These are phyloP conservation scores for Platichthys stellatus DNA, from an alignment of 2,113 vertebrate genomes.

Conservation along the genomic window DNA sequence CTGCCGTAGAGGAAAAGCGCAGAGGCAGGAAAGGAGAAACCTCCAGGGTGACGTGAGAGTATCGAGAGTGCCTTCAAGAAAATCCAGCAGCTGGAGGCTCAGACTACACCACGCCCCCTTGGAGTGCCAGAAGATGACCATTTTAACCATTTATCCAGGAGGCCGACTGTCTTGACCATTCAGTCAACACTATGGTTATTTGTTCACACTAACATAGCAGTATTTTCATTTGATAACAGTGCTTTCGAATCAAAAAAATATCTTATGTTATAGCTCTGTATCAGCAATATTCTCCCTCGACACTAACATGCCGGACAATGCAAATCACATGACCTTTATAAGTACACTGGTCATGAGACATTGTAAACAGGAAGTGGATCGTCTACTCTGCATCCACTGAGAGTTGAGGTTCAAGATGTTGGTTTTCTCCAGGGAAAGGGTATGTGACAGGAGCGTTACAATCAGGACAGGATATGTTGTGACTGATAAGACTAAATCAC, in stretches of 20 bases:
- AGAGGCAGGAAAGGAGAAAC: constrained; percentile 46
- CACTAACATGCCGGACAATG: neutral
- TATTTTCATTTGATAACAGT: no score
- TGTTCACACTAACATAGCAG: neutral
- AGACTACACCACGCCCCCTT: neutral
- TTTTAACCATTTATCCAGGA: neutral
- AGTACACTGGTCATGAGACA: neutral
- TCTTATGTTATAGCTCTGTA: neutral
- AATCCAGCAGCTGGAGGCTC: constrained; percentile 29
- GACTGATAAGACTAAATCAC: neutral
- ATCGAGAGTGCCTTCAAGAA: constrained; percentile 52
- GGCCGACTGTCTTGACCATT: neutral
- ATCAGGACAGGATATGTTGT: neutral
- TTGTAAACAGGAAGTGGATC: neutral
- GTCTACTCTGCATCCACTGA: neutral
- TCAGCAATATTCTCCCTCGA: neutral
- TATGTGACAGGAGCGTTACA: neutral
- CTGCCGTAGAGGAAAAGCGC: constrained; percentile 20
- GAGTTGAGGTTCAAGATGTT: neutral
- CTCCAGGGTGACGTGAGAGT: constrained; percentile 54
- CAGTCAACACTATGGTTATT: neutral
- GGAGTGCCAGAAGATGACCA: neutral
- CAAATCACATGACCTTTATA: neutral
- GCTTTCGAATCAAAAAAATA: no score
- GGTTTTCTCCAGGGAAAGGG: neutral